These are phyloP conservation scores for Caenorhabditis tropicalis DNA, from an alignment of 1,140 invertebrate species.

Conservation along the genomic window DNA sequence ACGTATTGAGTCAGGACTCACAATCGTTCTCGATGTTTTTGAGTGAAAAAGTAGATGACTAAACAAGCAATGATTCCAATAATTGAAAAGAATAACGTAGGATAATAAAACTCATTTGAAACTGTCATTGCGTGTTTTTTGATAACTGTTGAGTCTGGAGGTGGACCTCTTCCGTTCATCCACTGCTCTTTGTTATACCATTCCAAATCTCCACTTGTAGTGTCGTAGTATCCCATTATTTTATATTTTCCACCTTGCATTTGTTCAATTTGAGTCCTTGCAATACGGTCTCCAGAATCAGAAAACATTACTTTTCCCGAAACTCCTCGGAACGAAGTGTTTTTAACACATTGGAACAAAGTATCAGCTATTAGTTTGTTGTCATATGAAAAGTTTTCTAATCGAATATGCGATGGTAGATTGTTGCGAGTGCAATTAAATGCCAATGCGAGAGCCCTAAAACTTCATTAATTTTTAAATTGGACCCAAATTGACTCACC, in stretches of 20 bases:
- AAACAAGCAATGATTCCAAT: conserved; percentile 80
- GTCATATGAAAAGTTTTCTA: conserved; percentile 97
- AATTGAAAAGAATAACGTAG: conserved; percentile 70
- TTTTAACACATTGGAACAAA: conserved; percentile 95
- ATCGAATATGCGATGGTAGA: conserved; percentile 77
- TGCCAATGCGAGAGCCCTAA: conserved; percentile 75
- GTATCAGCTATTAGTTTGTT: conserved; percentile 91
- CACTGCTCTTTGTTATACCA: conserved; percentile 89
- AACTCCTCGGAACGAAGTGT: conserved; percentile 93
- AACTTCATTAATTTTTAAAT: neutral
- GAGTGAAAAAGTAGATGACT: conserved; percentile 63
- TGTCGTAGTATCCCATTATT: conserved; percentile 94
- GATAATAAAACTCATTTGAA: conserved; percentile 66
- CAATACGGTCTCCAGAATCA: conserved; percentile 91
- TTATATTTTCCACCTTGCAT: conserved; percentile 81
- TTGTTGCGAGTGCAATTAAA: conserved; percentile 86
- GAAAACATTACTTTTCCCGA: conserved; percentile 79
- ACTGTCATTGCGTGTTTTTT: conserved; percentile 64
- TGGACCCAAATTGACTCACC: conserved; percentile 75
- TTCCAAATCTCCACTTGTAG: conserved; percentile 89
- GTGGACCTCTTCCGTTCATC: conserved; percentile 77
- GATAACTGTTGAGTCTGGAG: conserved; percentile 69
- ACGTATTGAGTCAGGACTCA: conserved; percentile 29
- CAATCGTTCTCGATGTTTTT: conserved; percentile 61
- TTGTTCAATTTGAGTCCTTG: conserved; percentile 97